Conservation (phyloP, 2,113 vertebrate species). For the Oriolus oriolus region DNA sequence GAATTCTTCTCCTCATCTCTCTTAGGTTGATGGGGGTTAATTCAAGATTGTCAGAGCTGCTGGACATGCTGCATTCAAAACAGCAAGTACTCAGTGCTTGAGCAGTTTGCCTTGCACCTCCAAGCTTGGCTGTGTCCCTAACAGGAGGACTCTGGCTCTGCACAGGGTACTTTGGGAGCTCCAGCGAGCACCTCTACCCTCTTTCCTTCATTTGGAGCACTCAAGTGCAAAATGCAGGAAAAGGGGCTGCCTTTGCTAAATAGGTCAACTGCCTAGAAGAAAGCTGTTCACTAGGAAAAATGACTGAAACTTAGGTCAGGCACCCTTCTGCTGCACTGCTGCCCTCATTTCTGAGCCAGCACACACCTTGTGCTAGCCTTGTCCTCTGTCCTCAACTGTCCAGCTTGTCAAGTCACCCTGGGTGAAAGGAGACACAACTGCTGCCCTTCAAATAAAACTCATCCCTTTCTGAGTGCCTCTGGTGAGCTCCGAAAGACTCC, state of each 20-base stretch:
- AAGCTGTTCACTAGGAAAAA: not conserved
- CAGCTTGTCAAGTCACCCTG: not conserved
- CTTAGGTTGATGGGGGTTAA: not conserved
- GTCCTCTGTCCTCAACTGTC: not conserved
- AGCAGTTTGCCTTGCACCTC: not conserved
- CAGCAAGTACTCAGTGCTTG: not conserved
- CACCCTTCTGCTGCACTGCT: rapidly evolving
- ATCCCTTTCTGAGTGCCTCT: not conserved
- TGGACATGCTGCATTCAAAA: not conserved
- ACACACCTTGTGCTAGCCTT: not conserved
- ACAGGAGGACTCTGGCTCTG: not conserved
- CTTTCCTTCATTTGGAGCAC: not conserved
- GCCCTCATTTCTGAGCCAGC: not conserved
- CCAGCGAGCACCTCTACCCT: rapidly evolving
- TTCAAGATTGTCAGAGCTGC: not conserved
- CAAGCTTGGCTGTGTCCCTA: not conserved
- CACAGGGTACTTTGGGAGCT: rapidly evolving
- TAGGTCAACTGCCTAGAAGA: not conserved
- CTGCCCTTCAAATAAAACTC: not conserved
- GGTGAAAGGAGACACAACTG: not conserved
- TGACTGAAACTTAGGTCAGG: not conserved
- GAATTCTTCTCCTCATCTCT: not conserved
- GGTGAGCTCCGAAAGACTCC: not conserved
- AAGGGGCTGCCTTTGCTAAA: not conserved
- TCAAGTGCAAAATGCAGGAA: not conserved